These are phyloP conservation scores for Bos javanicus DNA, from an alignment of 2,113 vertebrate species.

Conservation along the genomic window DNA sequence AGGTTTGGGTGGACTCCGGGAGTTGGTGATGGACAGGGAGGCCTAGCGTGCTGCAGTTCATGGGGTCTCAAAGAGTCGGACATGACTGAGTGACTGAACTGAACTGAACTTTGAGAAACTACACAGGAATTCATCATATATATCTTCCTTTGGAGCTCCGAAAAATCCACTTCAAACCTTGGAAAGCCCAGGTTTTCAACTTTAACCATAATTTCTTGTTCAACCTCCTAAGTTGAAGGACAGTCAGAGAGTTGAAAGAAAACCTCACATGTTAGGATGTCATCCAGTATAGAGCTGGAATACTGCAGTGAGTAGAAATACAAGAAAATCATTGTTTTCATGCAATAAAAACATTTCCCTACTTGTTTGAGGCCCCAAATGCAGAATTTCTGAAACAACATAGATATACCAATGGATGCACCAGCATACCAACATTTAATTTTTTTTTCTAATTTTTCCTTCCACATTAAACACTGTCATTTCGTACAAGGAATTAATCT, in stretches of 20 bases:
- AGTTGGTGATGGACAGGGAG: neutral
- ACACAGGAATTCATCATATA: neutral
- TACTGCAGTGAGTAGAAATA: neutral
- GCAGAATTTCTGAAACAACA: neutral
- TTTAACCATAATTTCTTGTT: neutral
- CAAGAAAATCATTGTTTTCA: neutral
- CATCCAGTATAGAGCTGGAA: neutral
- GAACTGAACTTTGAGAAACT: neutral
- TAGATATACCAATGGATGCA: neutral
- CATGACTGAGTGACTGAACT: neutral
- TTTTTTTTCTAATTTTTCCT: neutral
- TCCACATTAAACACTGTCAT: neutral
- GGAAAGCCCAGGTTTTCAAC: neutral
- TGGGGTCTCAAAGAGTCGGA: neutral
- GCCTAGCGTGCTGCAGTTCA: neutral
- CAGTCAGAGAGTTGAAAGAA: neutral
- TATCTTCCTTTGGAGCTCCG: neutral
- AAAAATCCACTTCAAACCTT: neutral
- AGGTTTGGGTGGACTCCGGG: neutral
- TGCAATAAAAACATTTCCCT: neutral
- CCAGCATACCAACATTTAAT: neutral
- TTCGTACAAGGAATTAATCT: neutral
- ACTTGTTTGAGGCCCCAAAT: slow-evolving; percentile 12
- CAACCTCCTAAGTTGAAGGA: neutral
- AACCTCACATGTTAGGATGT: neutral